phyloP scores from a whole-genome alignment of 2,797 vertebrate species.

The Busarellus nigricollis region DNA sequence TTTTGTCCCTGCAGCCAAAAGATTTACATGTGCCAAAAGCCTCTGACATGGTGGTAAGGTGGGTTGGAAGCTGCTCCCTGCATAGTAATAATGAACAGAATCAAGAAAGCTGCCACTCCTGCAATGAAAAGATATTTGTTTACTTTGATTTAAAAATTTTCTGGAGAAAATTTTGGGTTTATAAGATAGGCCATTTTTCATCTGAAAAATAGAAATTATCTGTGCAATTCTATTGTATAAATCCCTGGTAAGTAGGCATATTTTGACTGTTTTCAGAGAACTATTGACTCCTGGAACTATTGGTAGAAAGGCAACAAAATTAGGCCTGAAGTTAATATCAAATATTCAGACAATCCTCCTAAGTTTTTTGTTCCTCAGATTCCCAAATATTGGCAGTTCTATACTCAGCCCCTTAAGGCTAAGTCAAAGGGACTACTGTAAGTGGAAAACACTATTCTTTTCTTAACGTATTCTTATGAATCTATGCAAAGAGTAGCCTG shows the following conservation, averaged over 20 bases:
- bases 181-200: neutral
- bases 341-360: neutral
- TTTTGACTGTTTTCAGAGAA: neutral
- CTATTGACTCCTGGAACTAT: neutral
- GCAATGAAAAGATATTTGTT: neutral
- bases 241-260: neutral
- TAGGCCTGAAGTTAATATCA: neutral
- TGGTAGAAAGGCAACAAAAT: neutral
- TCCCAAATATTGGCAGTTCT: neutral
- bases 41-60: neutral
- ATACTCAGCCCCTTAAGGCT: neutral
- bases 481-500: neutral
- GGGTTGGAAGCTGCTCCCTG: neutral
- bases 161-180: neutral
- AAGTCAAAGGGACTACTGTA: neutral
- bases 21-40: neutral
- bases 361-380: neutral
- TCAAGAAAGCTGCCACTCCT: neutral
- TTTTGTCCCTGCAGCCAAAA: neutral
- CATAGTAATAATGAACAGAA: neutral
- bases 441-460: neutral
- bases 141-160: neutral
- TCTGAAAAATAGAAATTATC: neutral
- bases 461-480: neutral
- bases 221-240: neutral